These are phyloP conservation scores for Nomia melanderi DNA, from an alignment of 1,140 invertebrate species.

Conservation along the genomic window DNA sequence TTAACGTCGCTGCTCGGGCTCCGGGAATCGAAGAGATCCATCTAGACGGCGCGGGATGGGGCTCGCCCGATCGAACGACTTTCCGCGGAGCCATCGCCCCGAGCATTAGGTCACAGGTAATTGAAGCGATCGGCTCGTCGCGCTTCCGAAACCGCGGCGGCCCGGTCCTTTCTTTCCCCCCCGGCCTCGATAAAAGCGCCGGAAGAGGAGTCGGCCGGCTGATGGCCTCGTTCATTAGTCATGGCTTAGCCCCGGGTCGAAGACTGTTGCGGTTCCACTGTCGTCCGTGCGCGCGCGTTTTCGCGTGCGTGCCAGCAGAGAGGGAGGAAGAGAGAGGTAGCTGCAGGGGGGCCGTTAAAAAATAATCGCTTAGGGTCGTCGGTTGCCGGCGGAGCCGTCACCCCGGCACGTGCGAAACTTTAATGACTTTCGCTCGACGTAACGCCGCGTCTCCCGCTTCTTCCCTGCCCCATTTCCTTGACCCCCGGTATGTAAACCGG, in stretches of 20 bases:
- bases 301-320: neutral
- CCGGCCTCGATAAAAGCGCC: constrained; percentile 32
- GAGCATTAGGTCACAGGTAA: neutral
- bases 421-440: constrained; percentile 61
- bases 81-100: neutral
- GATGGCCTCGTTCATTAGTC: constrained; percentile 66
- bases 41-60: neutral
- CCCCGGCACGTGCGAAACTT: constrained; percentile 67
- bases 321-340: constrained; percentile 14
- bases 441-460: constrained; percentile 10
- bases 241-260: constrained; percentile 58
- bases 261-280: constrained; percentile 7
- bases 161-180: constrained; percentile 10
- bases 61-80: neutral
- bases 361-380: constrained; percentile 64
- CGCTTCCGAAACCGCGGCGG: constrained; percentile 10
- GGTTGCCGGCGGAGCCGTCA: constrained; percentile 38
- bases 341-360: constrained; percentile 61
- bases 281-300: neutral
- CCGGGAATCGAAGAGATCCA: neutral
- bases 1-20: neutral
- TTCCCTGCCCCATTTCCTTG: neutral
- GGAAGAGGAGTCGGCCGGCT: constrained; percentile 24
- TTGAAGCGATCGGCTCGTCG: constrained; percentile 6
- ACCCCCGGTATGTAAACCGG: constrained; percentile 14